Base-by-base conservation (phyloP, 2,888 invertebrate species). In the Magallana nippona region DNA sequence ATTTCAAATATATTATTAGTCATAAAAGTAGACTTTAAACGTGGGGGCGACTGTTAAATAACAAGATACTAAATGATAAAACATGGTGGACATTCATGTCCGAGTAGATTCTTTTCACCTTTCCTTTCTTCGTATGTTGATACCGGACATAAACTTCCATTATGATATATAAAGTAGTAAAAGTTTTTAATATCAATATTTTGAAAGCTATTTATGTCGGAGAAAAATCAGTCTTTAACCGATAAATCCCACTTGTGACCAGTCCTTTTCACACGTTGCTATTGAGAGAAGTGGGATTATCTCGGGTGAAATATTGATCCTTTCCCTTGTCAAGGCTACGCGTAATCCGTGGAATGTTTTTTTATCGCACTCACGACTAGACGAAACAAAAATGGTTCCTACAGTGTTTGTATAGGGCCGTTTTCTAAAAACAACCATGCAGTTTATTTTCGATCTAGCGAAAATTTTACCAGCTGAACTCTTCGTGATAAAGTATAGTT, bases 261-360 rank as follows among this genome's bases (percentile, higher is more conserved):
- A 71, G 71, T 71, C 17, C 71, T 32, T 32, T n/a, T 71, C 71
- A 13, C 27, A 71, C 27, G 32, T 71, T 71, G 27, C 22, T 71
- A 27, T 71, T 63, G 22, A 63, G 13, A 27, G 22, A 27, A 32
- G 71, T 15, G 71, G 71, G 71, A 71, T 71, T 71, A 71, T 71
- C 22, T 71, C 27, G 71, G 71, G 27, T 71, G 71, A 71, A 71
- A 15, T 71, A 71, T 71, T 71, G 71, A 71, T 71, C 71, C 71
- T 15, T 22, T 71, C 32, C 22, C 27, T 15, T 27, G 27, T 71
- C 71, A 71, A 71, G 71, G 71, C 15, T 71, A 71, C 71, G 27
- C 27, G 2, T 71, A 71, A 71, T 71, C 71, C 71, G 2, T 27
- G 71, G 71, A 71, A 71, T 71, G 71, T 71, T 13, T 62, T n/a